Evolutionary conservation across 2,888 invertebrate species (phyloP).

Genomic region (Spodoptera littoralis): DNA sequence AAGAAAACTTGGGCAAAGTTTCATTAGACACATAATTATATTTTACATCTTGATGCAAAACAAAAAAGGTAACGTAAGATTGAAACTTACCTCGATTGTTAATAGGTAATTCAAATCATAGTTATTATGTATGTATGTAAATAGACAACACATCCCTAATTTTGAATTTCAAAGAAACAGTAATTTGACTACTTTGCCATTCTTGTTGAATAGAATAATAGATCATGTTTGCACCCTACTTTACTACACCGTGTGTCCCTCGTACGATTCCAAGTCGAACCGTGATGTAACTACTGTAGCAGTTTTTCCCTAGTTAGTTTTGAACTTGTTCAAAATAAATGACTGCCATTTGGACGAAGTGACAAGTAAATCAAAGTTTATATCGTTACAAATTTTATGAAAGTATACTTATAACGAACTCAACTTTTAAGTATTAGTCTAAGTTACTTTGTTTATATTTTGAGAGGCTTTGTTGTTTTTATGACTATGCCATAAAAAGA

Average conservation of each 20-base stretch:
- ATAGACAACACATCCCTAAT: no score
- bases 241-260: slow-evolving; percentile 46
- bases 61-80: no score
- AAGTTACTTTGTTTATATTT: slow-evolving; percentile 64
- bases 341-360: slow-evolving; percentile 75
- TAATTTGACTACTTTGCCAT: neutral
- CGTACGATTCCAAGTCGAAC: slow-evolving; percentile 55
- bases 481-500: slow-evolving; percentile 39
- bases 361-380: slow-evolving; percentile 75
- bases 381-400: slow-evolving; percentile 73
- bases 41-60: no score
- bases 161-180: no score
- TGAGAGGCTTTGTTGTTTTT: slow-evolving; percentile 51
- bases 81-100: no score
- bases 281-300: slow-evolving; percentile 75
- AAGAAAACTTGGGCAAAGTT: no score
- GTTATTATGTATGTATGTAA: no score
- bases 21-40: no score
- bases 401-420: slow-evolving; percentile 61
- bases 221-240: slow-evolving; percentile 18
- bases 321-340: slow-evolving; percentile 79
- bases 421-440: slow-evolving; percentile 60
- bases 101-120: no score
- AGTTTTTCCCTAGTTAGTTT: slow-evolving; percentile 78
- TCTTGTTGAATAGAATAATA: neutral